Percentiles rank a stretch among this genome's conserved stretches.
Conservation (phyloP, 1,140 invertebrate genomes). For the Zophobas morio region DNA sequence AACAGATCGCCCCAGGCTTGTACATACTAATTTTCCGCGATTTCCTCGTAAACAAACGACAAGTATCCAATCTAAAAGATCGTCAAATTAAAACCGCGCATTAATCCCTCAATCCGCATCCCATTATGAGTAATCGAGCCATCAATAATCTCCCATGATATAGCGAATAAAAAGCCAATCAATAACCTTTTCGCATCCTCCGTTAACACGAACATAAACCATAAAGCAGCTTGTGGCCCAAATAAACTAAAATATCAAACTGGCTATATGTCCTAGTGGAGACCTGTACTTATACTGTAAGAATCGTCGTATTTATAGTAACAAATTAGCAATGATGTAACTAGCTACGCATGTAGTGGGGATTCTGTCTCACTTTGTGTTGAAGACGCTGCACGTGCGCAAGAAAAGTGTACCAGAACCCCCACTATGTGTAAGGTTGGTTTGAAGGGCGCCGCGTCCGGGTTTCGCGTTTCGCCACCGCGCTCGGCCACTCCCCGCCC, state of each 20-base stretch:
- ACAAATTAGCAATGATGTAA: no score
- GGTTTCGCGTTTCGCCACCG: no score
- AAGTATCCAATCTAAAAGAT: neutral
- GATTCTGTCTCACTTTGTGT: no score
- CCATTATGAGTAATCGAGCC: slow-evolving; percentile 11
- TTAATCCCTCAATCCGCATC: slow-evolving; percentile 16
- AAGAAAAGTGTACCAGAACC: no score
- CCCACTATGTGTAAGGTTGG: no score
- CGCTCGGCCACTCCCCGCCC: neutral
- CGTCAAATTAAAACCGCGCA: neutral
- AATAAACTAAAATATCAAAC: slow-evolving; percentile 49
- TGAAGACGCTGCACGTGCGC: no score
- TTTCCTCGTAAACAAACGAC: no score
- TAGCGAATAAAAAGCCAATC: slow-evolving; percentile 43
- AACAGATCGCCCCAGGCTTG: no score
- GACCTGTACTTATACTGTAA: slow-evolving; percentile 47
- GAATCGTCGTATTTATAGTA: slow-evolving; percentile 39
- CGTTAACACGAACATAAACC: slow-evolving; percentile 45
- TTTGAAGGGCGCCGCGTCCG: no score
- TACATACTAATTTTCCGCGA: neutral
- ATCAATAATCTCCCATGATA: slow-evolving; percentile 28
- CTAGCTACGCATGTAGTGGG: no score
- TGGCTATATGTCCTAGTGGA: slow-evolving; percentile 39
- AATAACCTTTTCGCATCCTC: slow-evolving; percentile 30
- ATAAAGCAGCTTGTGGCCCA: slow-evolving; percentile 31